phyloP scores from a whole-genome alignment of 64 coral and sea anemone genomes.

The Anthopleura sola region DNA sequence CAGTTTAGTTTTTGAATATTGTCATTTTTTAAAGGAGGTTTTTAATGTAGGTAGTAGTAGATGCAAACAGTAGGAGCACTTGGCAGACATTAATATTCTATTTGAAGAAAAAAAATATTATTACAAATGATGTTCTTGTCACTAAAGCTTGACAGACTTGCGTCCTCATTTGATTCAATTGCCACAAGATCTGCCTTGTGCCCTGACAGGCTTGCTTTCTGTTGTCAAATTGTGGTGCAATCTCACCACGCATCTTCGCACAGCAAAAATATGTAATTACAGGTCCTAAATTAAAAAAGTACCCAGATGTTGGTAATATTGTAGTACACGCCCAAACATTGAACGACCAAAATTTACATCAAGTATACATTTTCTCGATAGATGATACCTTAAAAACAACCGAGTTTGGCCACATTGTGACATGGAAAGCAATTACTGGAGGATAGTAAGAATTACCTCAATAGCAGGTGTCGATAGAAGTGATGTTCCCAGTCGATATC shows the following conservation, averaged over 20 bases:
- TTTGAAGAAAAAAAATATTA: not conserved
- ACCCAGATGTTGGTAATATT: not conserved
- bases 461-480: not conserved
- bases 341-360: not conserved
- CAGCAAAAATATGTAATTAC: slow-evolving; percentile 12
- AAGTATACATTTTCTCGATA: not conserved
- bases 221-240: slow-evolving; percentile 3
- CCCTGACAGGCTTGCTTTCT: not conserved
- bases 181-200: not conserved
- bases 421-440: not conserved
- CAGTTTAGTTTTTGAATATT: not conserved
- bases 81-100: not conserved
- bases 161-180: slow-evolving; percentile 13
- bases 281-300: slow-evolving; percentile 8
- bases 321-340: not conserved
- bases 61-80: not conserved
- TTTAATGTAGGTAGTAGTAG: not conserved
- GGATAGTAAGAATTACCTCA: not conserved
- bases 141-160: not conserved
- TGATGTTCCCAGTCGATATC: slow-evolving; percentile 3
- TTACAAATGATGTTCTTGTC: not conserved
- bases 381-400: slow-evolving; percentile 11
- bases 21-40: not conserved
- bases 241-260: slow-evolving; percentile 8
- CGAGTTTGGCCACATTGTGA: not conserved